A percentile compares a stretch with the other conserved stretches of the same genome.
Conservation (phyloP, 2,797 vertebrate species). For the Hippopotamyrus pictus region DNA sequence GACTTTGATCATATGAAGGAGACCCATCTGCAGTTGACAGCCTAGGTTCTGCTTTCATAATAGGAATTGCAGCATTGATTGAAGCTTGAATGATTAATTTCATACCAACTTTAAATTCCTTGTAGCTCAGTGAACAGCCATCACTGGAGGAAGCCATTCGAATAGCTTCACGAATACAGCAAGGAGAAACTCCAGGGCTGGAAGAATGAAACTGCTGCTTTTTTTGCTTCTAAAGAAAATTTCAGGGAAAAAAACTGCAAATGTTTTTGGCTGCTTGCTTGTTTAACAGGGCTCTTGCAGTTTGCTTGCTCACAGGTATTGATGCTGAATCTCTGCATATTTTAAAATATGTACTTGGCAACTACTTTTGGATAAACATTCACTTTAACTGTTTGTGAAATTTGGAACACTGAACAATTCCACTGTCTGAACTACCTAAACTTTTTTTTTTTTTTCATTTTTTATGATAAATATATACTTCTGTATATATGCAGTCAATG, state of each 20-base stretch:
- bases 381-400: neutral
- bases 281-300: constrained; percentile 17
- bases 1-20: neutral
- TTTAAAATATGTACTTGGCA: constrained; percentile 46
- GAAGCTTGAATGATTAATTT: neutral
- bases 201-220: constrained; percentile 73
- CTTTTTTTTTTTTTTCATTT: neutral
- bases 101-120: neutral
- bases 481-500: constrained; percentile 63
- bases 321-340: constrained; percentile 55
- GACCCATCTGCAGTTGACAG: neutral
- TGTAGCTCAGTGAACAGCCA: constrained; percentile 91
- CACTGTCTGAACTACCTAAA: neutral
- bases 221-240: constrained; percentile 39
- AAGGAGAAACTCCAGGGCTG: constrained; percentile 90
- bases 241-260: constrained; percentile 48
- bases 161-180: constrained; percentile 98
- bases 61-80: neutral
- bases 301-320: constrained; percentile 50
- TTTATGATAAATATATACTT: constrained; percentile 13
- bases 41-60: neutral
- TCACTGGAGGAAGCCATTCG: constrained; percentile 98
- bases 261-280: constrained; percentile 11
- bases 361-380: constrained; percentile 7
- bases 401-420: constrained; percentile 8